Conservation (phyloP, 2,797 vertebrate species). For the Pogonophryne albipinna region DNA sequence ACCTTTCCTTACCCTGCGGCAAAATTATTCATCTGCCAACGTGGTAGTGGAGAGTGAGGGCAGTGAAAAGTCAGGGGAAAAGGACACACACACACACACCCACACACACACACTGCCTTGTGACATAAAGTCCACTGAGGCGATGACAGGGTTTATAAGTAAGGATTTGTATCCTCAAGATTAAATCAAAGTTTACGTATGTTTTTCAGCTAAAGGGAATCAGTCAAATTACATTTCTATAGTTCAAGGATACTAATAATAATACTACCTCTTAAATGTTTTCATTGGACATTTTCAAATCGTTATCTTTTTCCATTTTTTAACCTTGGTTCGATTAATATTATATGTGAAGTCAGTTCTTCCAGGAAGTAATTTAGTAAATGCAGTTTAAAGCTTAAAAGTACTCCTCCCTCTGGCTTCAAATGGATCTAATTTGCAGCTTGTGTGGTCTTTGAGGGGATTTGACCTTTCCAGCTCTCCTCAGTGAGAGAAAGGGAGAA, state of each 20-base stretch:
- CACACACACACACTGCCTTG: not conserved
- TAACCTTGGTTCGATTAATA: not conserved
- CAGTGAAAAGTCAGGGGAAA: slow-evolving; percentile 28
- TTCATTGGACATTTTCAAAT: not conserved
- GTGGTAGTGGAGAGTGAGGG: slow-evolving; percentile 18
- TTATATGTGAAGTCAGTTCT: slow-evolving; percentile 1
- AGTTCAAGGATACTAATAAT: not conserved
- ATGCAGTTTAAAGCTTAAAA: not conserved
- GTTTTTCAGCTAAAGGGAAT: not conserved
- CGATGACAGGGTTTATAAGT: not conserved
- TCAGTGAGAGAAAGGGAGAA: slow-evolving; percentile 2
- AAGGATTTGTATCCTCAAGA: not conserved
- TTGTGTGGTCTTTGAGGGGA: slow-evolving; percentile 33
- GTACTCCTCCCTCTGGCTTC: slow-evolving; percentile 33
- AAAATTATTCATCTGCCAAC: slow-evolving; percentile 30
- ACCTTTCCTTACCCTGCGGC: slow-evolving; percentile 42
- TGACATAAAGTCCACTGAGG: slow-evolving; percentile 34
- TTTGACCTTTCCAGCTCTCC: slow-evolving; percentile 8
- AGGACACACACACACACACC: not conserved
- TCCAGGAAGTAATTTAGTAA: slow-evolving; percentile 48
- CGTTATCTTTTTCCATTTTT: not conserved
- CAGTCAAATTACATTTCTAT: not conserved
- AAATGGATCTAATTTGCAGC: slow-evolving; percentile 29
- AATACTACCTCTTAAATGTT: not conserved
- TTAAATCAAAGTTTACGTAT: not conserved